A percentile compares a stretch with the other conserved stretches of the same genome.
phyloP scores from a whole-genome alignment of 2,888 invertebrate species.

The Arrhopalites spinosus region DNA sequence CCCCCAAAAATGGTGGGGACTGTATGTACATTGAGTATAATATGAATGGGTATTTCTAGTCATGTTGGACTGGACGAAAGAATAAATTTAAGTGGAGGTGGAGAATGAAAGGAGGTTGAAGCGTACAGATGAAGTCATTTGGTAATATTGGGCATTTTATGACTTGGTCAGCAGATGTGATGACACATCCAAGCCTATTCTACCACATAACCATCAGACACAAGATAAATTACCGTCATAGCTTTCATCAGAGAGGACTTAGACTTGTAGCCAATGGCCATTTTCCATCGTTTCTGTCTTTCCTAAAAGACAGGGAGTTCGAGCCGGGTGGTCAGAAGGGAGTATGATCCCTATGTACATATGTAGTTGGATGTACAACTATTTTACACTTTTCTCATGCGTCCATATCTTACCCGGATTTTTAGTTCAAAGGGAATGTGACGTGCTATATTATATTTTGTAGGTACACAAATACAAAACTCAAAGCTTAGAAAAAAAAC shows the following conservation, averaged over 20 bases:
- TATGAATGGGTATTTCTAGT: no score
- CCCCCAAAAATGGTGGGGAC: no score
- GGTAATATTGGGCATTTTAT: constrained; percentile 39
- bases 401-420: background rate
- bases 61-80: no score
- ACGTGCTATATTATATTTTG: background rate
- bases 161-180: constrained; percentile 44
- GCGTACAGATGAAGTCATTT: constrained; percentile 41
- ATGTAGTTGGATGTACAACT: background rate
- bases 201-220: constrained; percentile 40
- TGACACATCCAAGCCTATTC: constrained; percentile 39
- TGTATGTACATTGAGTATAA: no score
- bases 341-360: background rate
- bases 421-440: background rate
- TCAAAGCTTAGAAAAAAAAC: background rate
- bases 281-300: no score
- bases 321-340: background rate
- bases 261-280: background rate
- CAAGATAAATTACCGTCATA: constrained; percentile 42
- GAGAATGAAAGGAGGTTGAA: constrained; percentile 10
- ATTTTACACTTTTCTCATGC: constrained; percentile 17
- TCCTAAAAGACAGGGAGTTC: background rate
- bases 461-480: constrained; percentile 4
- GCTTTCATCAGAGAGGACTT: constrained; percentile 16
- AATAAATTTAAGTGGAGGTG: background rate